Percentiles rank a stretch among this genome's conserved stretches.
Evolutionary conservation across 2,888 invertebrate genomes (phyloP).

Genomic region (Incurvaria masculella): DNA sequence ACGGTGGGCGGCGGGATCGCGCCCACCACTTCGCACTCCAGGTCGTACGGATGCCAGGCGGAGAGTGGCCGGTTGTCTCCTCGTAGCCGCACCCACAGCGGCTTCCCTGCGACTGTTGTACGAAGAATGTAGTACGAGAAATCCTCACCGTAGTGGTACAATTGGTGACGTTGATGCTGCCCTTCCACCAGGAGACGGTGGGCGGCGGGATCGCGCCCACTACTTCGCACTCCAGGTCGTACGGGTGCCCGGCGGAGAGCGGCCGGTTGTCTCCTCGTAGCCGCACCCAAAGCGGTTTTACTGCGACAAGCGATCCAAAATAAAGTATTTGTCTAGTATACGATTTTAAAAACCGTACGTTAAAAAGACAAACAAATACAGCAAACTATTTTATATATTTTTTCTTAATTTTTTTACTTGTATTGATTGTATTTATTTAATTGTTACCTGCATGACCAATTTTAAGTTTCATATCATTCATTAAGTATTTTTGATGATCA

Average conservation of each 20-base stretch:
- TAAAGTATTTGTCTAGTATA: neutral
- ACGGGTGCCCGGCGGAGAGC: conserved; percentile 66
- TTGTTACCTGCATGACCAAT: no score
- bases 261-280: conserved; percentile 67
- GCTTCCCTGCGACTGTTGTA: no score
- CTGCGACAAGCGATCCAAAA: no score
- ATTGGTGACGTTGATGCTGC: conserved; percentile 63
- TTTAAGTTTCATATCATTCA: no score
- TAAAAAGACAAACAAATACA: no score
- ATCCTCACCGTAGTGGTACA: neutral
- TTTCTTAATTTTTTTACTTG: no score
- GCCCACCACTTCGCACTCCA: conserved; percentile 71
- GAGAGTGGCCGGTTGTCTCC: conserved; percentile 69
- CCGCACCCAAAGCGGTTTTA: conserved; percentile 68
- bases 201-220: conserved; percentile 74
- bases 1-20: conserved; percentile 74
- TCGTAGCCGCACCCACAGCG: conserved; percentile 65
- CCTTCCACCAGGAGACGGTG: conserved; percentile 77
- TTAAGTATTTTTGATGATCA: no score
- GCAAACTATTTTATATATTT: no score
- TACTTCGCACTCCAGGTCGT: conserved; percentile 70
- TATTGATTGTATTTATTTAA: no score
- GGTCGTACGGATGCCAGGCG: conserved; percentile 66
- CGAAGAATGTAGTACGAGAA: no score
- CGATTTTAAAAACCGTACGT: no score